A percentile compares a stretch with the other conserved stretches of the same genome.
phyloP scores from a whole-genome alignment of 1,140 invertebrate species.

The Papilio polytes region DNA sequence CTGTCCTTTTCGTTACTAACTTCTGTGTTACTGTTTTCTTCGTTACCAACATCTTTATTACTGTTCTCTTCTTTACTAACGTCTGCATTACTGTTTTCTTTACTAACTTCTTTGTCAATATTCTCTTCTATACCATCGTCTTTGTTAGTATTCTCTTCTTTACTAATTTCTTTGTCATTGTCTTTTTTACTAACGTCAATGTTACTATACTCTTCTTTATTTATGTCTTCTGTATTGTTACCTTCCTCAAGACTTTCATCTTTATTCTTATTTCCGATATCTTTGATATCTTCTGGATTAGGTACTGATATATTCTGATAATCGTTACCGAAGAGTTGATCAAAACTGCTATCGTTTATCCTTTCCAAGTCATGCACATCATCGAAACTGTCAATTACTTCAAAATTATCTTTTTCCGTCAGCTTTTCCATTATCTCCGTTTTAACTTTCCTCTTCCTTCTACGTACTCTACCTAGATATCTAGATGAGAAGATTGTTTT shows the following conservation, averaged over 20 bases:
- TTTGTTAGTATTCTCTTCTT: too few relatives aligned
- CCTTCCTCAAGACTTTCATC: not conserved
- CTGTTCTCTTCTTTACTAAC: not conserved
- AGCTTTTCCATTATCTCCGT: constrained; percentile 46
- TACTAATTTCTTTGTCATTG: not conserved
- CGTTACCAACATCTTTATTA: not conserved
- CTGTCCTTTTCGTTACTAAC: not conserved
- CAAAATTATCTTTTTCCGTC: constrained; percentile 50
- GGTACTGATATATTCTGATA: not conserved
- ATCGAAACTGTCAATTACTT: constrained; percentile 56
- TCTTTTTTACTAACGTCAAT: not conserved
- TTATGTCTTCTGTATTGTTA: constrained; percentile 19
- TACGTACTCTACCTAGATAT: constrained; percentile 63
- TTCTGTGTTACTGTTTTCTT: not conserved
- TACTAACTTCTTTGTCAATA: not conserved
- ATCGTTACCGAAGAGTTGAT: constrained; percentile 42
- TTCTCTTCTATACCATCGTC: not conserved
- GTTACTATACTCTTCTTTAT: not conserved
- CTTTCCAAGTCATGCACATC: constrained; percentile 42
- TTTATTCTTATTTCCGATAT: not conserved
- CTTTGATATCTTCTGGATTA: constrained; percentile 29
- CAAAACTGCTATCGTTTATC: constrained; percentile 42
- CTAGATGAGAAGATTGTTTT: constrained; percentile 62
- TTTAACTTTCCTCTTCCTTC: constrained; percentile 59
- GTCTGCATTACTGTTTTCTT: not conserved